Evolutionary conservation across 2,113 vertebrate species (phyloP).

Genomic region (Pelodiscus sinensis): DNA sequence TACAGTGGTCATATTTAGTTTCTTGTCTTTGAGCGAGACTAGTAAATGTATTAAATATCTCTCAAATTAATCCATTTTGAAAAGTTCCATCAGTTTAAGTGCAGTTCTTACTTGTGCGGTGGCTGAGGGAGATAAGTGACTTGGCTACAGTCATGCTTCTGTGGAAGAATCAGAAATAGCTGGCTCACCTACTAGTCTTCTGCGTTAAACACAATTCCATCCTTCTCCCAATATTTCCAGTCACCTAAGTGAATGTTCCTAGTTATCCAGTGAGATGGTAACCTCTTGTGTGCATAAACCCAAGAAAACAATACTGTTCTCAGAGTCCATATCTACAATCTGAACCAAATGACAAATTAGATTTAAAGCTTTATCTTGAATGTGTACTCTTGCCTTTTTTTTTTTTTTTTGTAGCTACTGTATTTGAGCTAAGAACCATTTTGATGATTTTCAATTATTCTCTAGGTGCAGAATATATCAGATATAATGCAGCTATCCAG

Average conservation of each 20-base stretch:
- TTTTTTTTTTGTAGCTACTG: neutral
- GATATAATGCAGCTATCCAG: neutral
- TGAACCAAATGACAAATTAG: rapidly evolving
- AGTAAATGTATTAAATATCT: neutral
- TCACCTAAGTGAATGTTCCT: neutral
- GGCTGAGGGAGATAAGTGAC: neutral
- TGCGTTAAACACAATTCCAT: rapidly evolving
- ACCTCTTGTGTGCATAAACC: neutral
- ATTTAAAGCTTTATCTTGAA: neutral
- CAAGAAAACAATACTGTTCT: neutral
- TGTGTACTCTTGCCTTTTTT: rapidly evolving
- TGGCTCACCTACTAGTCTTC: neutral
- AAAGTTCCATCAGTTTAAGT: neutral
- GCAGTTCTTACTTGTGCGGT: neutral
- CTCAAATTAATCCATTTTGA: neutral
- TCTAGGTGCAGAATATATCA: rapidly evolving
- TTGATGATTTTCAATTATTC: neutral
- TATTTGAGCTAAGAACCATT: rapidly evolving
- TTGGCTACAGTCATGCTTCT: rapidly evolving
- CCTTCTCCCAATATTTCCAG: neutral
- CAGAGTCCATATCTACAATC: rapidly evolving
- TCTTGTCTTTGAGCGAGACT: neutral
- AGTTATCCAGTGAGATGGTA: neutral
- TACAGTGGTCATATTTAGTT: neutral
- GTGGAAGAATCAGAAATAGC: neutral